Evolutionary conservation across 2,113 vertebrate genomes (phyloP).

Genomic region (Trachemys scripta): DNA sequence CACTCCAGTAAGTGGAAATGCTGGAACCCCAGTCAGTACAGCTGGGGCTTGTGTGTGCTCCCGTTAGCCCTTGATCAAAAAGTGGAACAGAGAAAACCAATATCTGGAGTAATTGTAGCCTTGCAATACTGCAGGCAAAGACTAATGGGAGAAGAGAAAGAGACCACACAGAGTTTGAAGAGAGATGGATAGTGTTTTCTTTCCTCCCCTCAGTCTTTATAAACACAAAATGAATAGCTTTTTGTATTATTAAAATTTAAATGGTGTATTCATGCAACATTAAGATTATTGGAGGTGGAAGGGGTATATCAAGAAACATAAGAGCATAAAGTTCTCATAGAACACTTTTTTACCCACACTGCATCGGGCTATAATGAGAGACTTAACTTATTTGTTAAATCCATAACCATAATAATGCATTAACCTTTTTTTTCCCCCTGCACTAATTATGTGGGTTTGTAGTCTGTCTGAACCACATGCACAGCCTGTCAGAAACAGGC

Average conservation of each 20-base stretch:
- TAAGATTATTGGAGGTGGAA: not conserved
- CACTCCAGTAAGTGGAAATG: not conserved
- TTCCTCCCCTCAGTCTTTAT: not conserved
- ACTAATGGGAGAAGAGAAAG: not conserved
- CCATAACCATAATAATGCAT: not conserved
- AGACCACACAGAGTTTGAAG: not conserved
- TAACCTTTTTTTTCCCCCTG: not conserved
- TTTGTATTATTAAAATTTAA: not conserved
- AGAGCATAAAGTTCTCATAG: not conserved
- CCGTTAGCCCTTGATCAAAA: not conserved
- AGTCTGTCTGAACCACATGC: not conserved
- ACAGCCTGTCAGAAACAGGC: not conserved
- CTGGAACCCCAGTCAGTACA: not conserved
- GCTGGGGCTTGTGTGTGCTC: not conserved
- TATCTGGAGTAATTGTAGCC: not conserved
- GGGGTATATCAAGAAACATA: not conserved
- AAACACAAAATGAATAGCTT: not conserved
- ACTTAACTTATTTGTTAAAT: not conserved
- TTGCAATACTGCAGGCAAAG: not conserved
- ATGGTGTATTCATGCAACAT: not conserved
- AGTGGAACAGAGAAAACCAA: not conserved
- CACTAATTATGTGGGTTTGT: not conserved
- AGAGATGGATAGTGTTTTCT: not conserved
- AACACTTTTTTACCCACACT: rapidly evolving
- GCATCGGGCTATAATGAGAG: not conserved